A percentile compares a stretch with the other conserved stretches of the same genome.
Conservation (phyloP, 2,797 vertebrate genomes). For the Parotocinclus haroldoi region DNA sequence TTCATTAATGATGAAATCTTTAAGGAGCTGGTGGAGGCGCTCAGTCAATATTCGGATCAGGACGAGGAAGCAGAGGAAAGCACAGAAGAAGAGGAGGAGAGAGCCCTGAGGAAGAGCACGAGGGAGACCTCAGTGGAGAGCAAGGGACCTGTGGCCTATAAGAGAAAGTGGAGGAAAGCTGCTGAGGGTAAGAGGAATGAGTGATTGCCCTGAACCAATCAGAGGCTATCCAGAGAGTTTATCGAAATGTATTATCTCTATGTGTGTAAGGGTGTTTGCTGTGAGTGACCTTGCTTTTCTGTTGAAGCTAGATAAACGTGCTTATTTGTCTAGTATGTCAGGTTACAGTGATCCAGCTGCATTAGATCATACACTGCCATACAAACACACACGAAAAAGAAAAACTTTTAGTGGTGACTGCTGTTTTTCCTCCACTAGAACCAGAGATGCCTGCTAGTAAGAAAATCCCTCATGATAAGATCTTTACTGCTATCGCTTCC, state of each 20-base stretch:
- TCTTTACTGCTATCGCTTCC: constrained; percentile 94
- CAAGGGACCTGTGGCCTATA: constrained; percentile 56
- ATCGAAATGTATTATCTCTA: constrained; percentile 8
- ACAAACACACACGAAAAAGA: constrained; percentile 22
- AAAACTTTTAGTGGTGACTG: no score
- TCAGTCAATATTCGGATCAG: constrained; percentile 89
- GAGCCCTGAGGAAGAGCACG: constrained; percentile 59
- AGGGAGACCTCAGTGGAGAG: constrained; percentile 70
- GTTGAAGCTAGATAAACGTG: constrained; percentile 46
- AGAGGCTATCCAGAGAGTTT: no score
- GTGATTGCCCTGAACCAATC: background rate
- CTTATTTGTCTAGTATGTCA: constrained; percentile 50
- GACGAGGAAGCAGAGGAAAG: constrained; percentile 83
- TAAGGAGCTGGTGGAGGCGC: constrained; percentile 89
- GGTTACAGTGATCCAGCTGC: constrained; percentile 45
- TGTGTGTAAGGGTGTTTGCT: constrained; percentile 35
- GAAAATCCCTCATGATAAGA: constrained; percentile 89
- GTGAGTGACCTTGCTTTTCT: constrained; percentile 45
- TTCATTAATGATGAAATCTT: constrained; percentile 93
- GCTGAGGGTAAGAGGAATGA: constrained; percentile 63
- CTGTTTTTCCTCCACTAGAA: constrained; percentile 61
- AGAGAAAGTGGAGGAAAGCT: constrained; percentile 66
- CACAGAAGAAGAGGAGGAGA: constrained; percentile 71
- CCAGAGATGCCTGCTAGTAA: constrained; percentile 78
- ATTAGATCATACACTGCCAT: background rate